phyloP scores from a whole-genome alignment of 2,888 invertebrate genomes.

The Chrysolina haemoptera region DNA sequence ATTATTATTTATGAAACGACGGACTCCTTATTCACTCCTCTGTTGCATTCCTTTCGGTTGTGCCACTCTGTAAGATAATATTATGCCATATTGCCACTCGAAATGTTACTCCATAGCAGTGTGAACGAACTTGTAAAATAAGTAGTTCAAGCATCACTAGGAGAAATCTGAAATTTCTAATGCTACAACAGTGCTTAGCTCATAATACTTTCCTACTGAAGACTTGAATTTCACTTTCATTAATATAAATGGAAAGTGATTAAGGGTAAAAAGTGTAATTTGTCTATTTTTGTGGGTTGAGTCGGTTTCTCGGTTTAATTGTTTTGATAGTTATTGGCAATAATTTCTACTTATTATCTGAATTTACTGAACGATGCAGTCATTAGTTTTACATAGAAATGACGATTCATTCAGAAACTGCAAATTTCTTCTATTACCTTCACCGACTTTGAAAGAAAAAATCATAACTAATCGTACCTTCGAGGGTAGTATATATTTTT shows the following conservation, averaged over 20 bases:
- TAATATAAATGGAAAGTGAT: constrained; percentile 45
- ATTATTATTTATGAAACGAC: neutral
- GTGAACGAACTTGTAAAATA: constrained; percentile 43
- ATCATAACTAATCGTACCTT: too few relatives aligned
- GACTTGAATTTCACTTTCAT: constrained; percentile 48
- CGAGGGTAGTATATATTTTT: too few relatives aligned
- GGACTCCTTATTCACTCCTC: neutral
- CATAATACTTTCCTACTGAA: constrained; percentile 35
- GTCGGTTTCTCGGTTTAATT: constrained; percentile 17
- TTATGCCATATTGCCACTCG: constrained; percentile 22
- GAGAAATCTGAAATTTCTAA: constrained; percentile 47
- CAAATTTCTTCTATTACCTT: too few relatives aligned
- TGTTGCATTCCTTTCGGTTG: neutral
- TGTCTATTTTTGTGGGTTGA: constrained; percentile 3
- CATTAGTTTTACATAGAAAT: too few relatives aligned
- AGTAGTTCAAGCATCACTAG: constrained; percentile 41
- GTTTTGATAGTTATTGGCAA: neutral
- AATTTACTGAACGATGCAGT: too few relatives aligned
- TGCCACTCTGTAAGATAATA: constrained; percentile 12
- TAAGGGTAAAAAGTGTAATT: constrained; percentile 15
- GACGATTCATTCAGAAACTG: too few relatives aligned
- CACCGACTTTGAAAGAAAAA: too few relatives aligned
- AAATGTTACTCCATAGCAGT: constrained; percentile 33
- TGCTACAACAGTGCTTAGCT: constrained; percentile 35
- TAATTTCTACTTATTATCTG: constrained; percentile 1